phyloP scores from a whole-genome alignment of 1,140 invertebrate genomes.

The Temnothorax longispinosus region DNA sequence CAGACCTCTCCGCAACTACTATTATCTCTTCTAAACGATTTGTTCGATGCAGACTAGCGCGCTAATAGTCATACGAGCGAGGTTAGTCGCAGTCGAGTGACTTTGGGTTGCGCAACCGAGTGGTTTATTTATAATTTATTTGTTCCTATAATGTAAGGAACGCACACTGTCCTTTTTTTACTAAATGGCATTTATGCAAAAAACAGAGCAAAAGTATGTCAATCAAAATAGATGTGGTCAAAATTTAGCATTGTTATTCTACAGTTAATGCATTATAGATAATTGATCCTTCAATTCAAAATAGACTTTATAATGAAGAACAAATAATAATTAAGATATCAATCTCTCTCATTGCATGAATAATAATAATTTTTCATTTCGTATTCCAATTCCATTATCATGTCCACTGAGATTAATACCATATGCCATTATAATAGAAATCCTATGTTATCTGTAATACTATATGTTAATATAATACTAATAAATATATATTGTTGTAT shows the following conservation, averaged over 20 bases:
- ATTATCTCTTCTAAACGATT: slow-evolving; percentile 66
- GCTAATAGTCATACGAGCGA: slow-evolving; percentile 43
- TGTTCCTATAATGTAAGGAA: slow-evolving; percentile 66
- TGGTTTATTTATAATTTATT: slow-evolving; percentile 19
- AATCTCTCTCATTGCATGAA: background rate
- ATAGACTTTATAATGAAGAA: background rate
- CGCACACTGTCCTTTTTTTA: slow-evolving; percentile 6
- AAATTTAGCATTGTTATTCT: background rate
- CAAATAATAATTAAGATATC: slow-evolving; percentile 8
- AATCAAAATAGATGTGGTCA: background rate
- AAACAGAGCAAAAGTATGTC: slow-evolving; percentile 4
- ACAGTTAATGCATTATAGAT: background rate
- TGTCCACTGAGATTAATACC: background rate
- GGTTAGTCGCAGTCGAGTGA: slow-evolving; percentile 53
- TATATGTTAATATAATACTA: background rate
- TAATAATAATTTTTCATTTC: background rate
- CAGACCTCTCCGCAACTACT: slow-evolving; percentile 45
- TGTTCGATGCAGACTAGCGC: slow-evolving; percentile 57
- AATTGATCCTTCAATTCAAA: background rate
- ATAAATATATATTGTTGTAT: too few species aligned
- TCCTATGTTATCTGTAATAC: background rate
- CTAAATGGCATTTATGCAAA: slow-evolving; percentile 65
- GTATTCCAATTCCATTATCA: slow-evolving; percentile 6
- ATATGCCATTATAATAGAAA: background rate
- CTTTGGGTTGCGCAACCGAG: slow-evolving; percentile 36